These are phyloP conservation scores for Salvator merianae DNA, from an alignment of 2,113 vertebrate genomes.

Conservation along the genomic window DNA sequence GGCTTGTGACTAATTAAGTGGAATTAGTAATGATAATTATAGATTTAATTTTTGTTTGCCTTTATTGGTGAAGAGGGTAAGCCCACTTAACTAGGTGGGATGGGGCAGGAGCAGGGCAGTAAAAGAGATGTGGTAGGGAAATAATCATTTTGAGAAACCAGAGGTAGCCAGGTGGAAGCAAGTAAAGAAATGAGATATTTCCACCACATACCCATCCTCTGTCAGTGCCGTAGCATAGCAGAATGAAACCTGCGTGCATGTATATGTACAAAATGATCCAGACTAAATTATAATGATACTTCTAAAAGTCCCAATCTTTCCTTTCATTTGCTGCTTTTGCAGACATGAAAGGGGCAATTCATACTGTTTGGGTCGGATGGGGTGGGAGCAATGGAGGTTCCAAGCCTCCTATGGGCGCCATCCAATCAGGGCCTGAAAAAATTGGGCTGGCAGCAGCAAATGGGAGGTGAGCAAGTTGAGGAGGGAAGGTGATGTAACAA, in stretches of 20 bases:
- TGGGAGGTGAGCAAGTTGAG: background rate
- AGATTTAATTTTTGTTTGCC: constrained; percentile 82
- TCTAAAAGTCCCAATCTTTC: too few relatives aligned
- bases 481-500: too few relatives aligned
- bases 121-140: background rate
- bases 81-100: constrained; percentile 39
- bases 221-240: background rate
- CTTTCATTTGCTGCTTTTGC: too few relatives aligned
- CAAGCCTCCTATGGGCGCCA: too few relatives aligned
- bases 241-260: too few relatives aligned
- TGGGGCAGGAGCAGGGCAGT: background rate
- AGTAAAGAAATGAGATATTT: background rate
- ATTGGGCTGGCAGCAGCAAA: too few relatives aligned
- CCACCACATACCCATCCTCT: rapidly evolving
- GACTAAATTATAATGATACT: too few relatives aligned
- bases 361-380: too few relatives aligned
- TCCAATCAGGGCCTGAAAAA: too few relatives aligned
- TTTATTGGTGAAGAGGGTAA: constrained; percentile 73
- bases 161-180: rapidly evolving
- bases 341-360: too few relatives aligned
- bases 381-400: too few relatives aligned
- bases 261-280: too few relatives aligned
- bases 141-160: background rate
- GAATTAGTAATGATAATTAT: constrained; percentile 88
- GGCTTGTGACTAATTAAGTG: constrained; percentile 87